Base-by-base conservation (phyloP, 2,888 invertebrate species). In the Exephanes ischioxanthus region DNA sequence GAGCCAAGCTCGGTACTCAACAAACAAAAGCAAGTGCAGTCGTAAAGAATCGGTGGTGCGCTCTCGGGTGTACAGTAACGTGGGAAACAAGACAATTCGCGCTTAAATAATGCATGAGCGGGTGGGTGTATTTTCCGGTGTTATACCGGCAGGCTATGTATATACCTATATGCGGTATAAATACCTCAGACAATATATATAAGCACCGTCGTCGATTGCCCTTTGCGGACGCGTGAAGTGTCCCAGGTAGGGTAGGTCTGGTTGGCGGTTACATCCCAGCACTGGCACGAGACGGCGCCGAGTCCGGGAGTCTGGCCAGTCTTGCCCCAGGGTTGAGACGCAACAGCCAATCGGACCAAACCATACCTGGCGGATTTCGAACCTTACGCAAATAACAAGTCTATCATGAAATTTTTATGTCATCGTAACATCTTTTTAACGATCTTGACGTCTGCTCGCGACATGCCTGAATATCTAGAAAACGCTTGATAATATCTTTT, bases 101-200 rank as follows among this genome's bases (percentile, higher is more conserved):
- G 87, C 88, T 90, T 92, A 90, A 92, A 92, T 93, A 92, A 93
- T 92, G 90, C 92, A 93, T 92, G 92, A 92, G 89, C 84, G 84
- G 84, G 73, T 73, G 86, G 67, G 88, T 89, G 90, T 92, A 91
- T 91, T 92, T 91, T 91, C 91, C 85, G 85, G 87, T 77, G 45
- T 78, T 85, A 41, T 78, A 63, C 61, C 48, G 55, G 45, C 51
- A 1, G 11, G 11, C 58, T 58, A 33, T 70, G 58, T 70, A 78
- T 16, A 37, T 76, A 63, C 26, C 1, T 33, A 26, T 9, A 58
- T 19, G 66, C 9, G 80, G 58, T 71, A 68, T 26, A 26, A 72
- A 76, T 45, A 63, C 19, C 9, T n/a, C 41, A 37, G 33, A 22
- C 53, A 77, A 76, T 68, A 82, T 68, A 71, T 63, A 63, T 53